Base-by-base conservation (phyloP, 2,888 invertebrate genomes). In the Ophion costatus region DNA sequence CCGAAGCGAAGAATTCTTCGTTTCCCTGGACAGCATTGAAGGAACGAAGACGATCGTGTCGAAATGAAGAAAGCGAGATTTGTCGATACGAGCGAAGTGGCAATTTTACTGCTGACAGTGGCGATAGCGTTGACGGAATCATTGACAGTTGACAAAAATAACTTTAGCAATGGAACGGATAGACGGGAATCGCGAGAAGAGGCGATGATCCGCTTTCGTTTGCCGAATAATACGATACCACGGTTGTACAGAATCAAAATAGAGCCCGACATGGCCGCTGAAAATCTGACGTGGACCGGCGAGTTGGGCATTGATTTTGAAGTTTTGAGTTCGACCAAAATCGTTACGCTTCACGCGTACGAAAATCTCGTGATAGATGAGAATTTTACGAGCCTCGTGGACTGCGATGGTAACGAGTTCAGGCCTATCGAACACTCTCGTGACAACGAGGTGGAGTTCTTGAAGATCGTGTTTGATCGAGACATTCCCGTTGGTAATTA, bases 171-270 rank as follows among this genome's bases (percentile, higher is more conserved):
- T n/a, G 11, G 7, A 22, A 4, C 33, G 4, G 9, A 51, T 7
- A 17, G 6, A 20, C 1, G 2, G 24, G 73, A 80, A 73, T 33
- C 77, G 24, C 29, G 63, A 67, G 71, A 66, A 56, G 56, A 74
- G 0, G 67, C 10, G 61, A 79, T 83, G 64, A 24, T 57, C n/a
- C 82, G 76, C 9, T 95, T 95, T 90, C 94, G 95, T 0, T 93
- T 96, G 14, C 95, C 96, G 0, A 94, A 94, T 7, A 94, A 94
- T 56, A 94, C 95, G 0, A 90, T 89, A 38, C 96, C 96, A 0
- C 93, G 93, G 0, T 94, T 94, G 85, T 96, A 95, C 89, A 94
- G 94, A 78, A 94, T 95, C 22, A 91, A 91, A 33, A 92, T 96
- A 0, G 94, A 92, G 87, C 92, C 95, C 0, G 91, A 95, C 67